phyloP scores from a whole-genome alignment of 2,797 vertebrate species.

The Karalla daura region DNA sequence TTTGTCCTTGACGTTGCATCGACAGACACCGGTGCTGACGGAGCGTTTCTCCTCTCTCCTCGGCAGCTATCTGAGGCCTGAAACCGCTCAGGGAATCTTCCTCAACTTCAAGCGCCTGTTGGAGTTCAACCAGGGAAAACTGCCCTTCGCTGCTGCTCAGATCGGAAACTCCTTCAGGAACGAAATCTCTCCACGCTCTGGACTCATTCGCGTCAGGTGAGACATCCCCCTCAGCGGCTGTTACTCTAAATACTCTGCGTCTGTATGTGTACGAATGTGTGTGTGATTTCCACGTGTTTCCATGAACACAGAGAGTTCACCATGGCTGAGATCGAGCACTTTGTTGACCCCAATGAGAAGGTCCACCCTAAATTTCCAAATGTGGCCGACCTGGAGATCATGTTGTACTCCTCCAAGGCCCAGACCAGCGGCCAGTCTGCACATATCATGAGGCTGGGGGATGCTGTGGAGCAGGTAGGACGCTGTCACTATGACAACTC shows the following conservation, averaged over 20 bases:
- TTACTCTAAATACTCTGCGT: not conserved
- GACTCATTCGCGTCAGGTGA: conserved; percentile 97
- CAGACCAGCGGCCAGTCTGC: conserved; percentile 97
- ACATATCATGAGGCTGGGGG: conserved; percentile 91
- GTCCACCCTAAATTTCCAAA: conserved; percentile 93
- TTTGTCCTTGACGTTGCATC: fast-evolving
- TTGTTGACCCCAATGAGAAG: conserved; percentile 97
- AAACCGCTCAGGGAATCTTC: conserved; percentile 99
- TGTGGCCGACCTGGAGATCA: conserved; percentile 90
- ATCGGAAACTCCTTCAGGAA: conserved; percentile 99
- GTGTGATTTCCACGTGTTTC: not conserved
- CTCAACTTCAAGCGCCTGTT: conserved; percentile 98
- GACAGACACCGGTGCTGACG: not conserved
- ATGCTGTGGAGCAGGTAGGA: conserved; percentile 91
- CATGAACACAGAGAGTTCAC: conserved; percentile 95
- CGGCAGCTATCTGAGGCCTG: conserved; percentile 95
- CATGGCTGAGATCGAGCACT: conserved; percentile 99
- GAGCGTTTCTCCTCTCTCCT: not conserved
- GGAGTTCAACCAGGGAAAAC: conserved; percentile 98
- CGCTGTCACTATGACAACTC: not conserved
- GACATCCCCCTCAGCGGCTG: not conserved
- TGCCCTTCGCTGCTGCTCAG: conserved; percentile 98
- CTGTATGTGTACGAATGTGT: not conserved
- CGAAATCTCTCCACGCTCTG: conserved; percentile 98
- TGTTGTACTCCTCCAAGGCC: conserved; percentile 94